Evolutionary conservation across 2,113 vertebrate species (phyloP), one percentile per base, ranked within the genome.

Genomic region (Coracopsis vasa): DNA sequence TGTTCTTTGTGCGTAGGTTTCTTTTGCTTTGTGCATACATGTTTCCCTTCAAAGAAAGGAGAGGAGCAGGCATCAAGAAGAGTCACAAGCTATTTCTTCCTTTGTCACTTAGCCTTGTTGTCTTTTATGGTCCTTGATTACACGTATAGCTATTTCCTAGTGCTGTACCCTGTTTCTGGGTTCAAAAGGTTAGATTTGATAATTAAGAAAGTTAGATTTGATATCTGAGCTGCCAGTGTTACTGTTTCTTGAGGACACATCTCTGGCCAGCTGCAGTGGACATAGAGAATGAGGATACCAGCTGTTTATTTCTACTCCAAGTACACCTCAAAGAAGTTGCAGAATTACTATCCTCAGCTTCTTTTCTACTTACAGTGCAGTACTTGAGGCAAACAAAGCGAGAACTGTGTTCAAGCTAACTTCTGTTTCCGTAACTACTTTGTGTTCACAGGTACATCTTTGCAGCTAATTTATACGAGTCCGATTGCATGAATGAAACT

Each of bases 381-480:
- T 47, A 27, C 35, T 69, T 65, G 0, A n/a, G 66, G 21, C 42
- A 62, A 31, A 11, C 10, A 4, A 10, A 54, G 69, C 16, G 37
- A 29, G 78, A 42, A 20, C 60, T 9, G 8, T 41, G 13, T 28
- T 54, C 15, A 3, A 19, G 35, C 25, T 61, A 2, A 17, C 23
- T 25, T 70, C 33, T 80, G 11, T 74, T 94, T 53, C 72, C 21
- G 0, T 21, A 35, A 5, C 70, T 72, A 1, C 44, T 61, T 31
- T 5, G 64, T 86, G 8, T 83, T 53, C 79, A 24, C 95, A 99
- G 99, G 83, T 99, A 99, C 64, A 99, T 99, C 82, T 99, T 99
- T 97, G 99, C 99, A 58, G 98, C 99, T 53, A 99, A 99, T 95
- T 97, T 99, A 6, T 99, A 99, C 7, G 99, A 99, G 85, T 98